These are phyloP conservation scores for Peromyscus nudipes DNA, from an alignment of 2,797 vertebrate species.

Conservation along the genomic window DNA sequence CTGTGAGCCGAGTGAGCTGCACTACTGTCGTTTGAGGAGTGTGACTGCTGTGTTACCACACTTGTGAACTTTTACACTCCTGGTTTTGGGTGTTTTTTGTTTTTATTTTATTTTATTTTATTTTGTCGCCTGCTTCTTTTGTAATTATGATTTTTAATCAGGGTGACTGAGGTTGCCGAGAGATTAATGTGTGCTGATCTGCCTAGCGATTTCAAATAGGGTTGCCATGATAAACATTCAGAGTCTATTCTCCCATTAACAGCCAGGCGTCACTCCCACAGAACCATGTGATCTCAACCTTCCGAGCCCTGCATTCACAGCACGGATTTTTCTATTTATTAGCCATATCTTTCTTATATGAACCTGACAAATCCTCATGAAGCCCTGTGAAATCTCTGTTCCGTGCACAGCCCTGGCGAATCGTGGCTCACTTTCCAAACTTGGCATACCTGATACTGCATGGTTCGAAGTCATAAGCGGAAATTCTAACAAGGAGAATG, in stretches of 20 bases:
- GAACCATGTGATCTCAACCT: neutral
- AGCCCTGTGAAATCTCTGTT: neutral
- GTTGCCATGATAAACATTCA: conserved; percentile 94
- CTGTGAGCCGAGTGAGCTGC: conserved; percentile 90
- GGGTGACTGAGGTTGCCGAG: conserved; percentile 93
- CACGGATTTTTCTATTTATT: conserved; percentile 20
- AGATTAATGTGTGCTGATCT: conserved; percentile 96
- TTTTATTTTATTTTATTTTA: conserved; percentile 54
- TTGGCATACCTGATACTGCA: neutral
- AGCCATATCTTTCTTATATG: neutral
- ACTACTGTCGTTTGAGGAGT: conserved; percentile 92
- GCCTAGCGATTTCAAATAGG: conserved; percentile 93
- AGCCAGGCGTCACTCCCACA: neutral
- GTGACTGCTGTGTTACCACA: conserved; percentile 94
- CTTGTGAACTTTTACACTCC: conserved; percentile 93
- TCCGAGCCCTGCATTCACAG: neutral
- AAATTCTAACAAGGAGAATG: neutral
- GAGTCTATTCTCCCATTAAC: conserved; percentile 11
- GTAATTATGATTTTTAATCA: conserved; percentile 91
- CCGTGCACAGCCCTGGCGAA: neutral
- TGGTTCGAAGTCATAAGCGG: neutral
- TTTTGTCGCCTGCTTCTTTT: conserved; percentile 93
- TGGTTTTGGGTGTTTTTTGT: neutral
- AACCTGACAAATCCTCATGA: neutral
- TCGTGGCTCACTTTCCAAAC: neutral